Evolutionary conservation across 37 sponge, comb jelly and placozoan species (phyloP).

Genomic region (Chondrosia reniformis): DNA sequence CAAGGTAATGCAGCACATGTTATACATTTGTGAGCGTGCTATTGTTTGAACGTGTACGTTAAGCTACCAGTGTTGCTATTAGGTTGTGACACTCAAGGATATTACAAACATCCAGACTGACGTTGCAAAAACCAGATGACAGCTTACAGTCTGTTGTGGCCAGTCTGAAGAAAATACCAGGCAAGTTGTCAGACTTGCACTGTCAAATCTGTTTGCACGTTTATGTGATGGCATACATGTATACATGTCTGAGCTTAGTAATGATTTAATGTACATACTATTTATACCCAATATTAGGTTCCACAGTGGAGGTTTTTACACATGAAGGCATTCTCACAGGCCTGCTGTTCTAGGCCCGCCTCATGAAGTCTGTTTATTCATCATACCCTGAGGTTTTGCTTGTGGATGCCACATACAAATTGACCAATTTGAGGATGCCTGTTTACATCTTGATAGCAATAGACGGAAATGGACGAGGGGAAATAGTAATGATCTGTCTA

Average conservation of each 20-base stretch:
- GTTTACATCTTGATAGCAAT: conserved; percentile 11
- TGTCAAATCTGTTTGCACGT: not conserved
- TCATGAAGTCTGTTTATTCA: conserved; percentile 8
- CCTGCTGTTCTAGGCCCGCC: conserved; percentile 9
- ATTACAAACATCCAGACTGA: not conserved
- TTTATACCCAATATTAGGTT: conserved; percentile 1
- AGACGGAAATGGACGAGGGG: conserved; percentile 36
- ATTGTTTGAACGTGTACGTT: not conserved
- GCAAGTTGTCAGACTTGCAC: not conserved
- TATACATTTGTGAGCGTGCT: not conserved
- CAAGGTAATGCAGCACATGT: not conserved
- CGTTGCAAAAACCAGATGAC: not conserved
- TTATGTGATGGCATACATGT: not conserved
- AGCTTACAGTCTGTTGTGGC: not conserved
- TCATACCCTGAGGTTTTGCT: conserved; percentile 18
- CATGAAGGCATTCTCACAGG: conserved; percentile 10
- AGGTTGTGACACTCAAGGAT: conserved; percentile 14
- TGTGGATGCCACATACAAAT: conserved; percentile 34
- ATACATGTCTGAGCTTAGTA: not conserved
- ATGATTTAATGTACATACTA: not conserved
- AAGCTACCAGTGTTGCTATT: not conserved
- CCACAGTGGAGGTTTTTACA: conserved; percentile 1
- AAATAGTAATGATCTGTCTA: conserved; percentile 20
- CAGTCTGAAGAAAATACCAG: not conserved
- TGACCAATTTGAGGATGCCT: conserved; percentile 26